A percentile compares a stretch with the other conserved stretches of the same genome.
Evolutionary conservation across 2,888 invertebrate species (phyloP).

Genomic region (Griposia aprilina): DNA sequence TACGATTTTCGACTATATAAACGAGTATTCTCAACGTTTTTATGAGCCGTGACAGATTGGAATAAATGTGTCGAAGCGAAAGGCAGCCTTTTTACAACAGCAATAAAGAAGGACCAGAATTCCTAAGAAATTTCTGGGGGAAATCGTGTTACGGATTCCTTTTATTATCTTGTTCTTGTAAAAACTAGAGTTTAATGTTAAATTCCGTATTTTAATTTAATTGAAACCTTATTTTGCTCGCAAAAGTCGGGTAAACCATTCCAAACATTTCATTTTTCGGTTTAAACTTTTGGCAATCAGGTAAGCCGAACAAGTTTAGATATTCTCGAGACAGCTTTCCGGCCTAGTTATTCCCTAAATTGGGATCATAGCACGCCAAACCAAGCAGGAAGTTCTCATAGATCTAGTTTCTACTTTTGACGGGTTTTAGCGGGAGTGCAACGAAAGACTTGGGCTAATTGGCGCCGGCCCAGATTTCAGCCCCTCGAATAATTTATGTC

Average conservation of each 20-base stretch:
- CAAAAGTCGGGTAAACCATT: background rate
- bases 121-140: conserved; percentile 41
- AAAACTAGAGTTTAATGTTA: conserved; percentile 28
- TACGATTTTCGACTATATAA: conserved; percentile 76
- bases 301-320: conserved; percentile 27
- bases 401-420: conserved; percentile 65
- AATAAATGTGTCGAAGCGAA: conserved; percentile 74
- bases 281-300: conserved; percentile 27
- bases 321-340: conserved; percentile 35
- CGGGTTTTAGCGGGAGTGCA: conserved; percentile 68
- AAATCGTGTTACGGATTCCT: conserved; percentile 33
- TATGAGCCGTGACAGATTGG: conserved; percentile 77
- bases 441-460: conserved; percentile 75
- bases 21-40: conserved; percentile 74
- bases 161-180: conserved; percentile 43
- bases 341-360: conserved; percentile 38
- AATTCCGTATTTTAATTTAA: conserved; percentile 17
- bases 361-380: conserved; percentile 21
- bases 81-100: conserved; percentile 57
- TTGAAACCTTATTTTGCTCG: background rate
- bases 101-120: conserved; percentile 60
- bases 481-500: conserved; percentile 76
- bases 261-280: background rate
- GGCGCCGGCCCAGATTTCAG: conserved; percentile 74
- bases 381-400: conserved; percentile 56